Conservation (phyloP, 2,888 invertebrate genomes). For the Muscina levida region DNA sequence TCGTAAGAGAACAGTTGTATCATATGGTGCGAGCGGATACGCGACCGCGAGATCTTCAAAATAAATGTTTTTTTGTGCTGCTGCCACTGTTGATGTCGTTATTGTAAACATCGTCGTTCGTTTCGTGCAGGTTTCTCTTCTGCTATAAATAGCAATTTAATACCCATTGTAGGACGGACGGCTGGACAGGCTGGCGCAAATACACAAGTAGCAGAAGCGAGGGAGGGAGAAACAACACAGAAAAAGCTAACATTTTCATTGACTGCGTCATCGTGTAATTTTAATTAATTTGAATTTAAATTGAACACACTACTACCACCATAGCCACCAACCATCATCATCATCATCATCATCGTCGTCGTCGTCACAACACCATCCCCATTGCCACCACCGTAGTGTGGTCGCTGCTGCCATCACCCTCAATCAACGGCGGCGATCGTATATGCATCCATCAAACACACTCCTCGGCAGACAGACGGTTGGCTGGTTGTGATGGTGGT, state of each 20-base stretch:
- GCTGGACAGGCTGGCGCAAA: slow-evolving; percentile 7
- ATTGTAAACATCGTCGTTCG: slow-evolving; percentile 50
- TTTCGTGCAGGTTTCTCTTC: slow-evolving; percentile 60
- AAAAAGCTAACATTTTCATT: slow-evolving; percentile 50
- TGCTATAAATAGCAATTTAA: slow-evolving; percentile 65
- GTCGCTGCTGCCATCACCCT: too few species aligned
- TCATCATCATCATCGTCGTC: too few species aligned
- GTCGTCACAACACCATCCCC: too few species aligned
- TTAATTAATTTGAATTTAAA: slow-evolving; percentile 62
- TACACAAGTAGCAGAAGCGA: slow-evolving; percentile 40
- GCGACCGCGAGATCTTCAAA: background rate
- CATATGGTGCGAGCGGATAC: slow-evolving; percentile 21
- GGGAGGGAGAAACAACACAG: slow-evolving; percentile 48
- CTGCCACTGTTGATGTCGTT: slow-evolving; percentile 29
- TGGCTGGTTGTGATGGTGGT: slow-evolving; percentile 35
- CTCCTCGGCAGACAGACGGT: slow-evolving; percentile 10
- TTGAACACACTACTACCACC: slow-evolving; percentile 50
- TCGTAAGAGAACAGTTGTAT: slow-evolving; percentile 42
- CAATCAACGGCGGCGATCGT: too few species aligned
- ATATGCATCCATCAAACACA: slow-evolving; percentile 46
- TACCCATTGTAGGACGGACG: background rate
- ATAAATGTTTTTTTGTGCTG: slow-evolving; percentile 33
- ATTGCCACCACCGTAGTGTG: too few species aligned
- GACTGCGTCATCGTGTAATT: slow-evolving; percentile 67
- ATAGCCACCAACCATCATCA: slow-evolving; percentile 6